Evolutionary conservation across 2,797 vertebrate species (phyloP).

Genomic region (Salmo trutta): DNA sequence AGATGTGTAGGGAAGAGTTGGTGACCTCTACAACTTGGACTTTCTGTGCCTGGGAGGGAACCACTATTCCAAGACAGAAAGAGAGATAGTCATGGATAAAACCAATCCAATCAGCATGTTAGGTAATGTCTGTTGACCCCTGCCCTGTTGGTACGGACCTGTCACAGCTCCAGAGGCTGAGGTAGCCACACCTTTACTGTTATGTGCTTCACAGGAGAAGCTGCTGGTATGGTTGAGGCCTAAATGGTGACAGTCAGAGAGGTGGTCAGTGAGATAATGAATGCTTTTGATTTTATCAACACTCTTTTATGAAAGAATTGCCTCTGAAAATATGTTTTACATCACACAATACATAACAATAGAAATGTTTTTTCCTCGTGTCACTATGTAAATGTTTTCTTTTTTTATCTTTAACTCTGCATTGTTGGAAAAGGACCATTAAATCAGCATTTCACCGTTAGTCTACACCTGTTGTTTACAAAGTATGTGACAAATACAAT

Average conservation of each 20-base stretch:
- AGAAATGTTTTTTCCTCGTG: no score
- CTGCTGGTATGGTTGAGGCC: constrained; percentile 69
- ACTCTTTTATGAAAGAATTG: no score
- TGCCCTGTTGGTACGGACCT: constrained; percentile 49
- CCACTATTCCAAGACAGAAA: constrained; percentile 48
- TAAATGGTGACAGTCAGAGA: constrained; percentile 22
- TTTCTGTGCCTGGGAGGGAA: constrained; percentile 59
- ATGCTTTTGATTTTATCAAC: no score
- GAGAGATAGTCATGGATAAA: neutral
- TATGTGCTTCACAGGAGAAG: constrained; percentile 76
- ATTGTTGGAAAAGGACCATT: no score
- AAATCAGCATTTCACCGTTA: no score
- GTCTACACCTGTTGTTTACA: no score
- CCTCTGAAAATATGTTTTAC: no score
- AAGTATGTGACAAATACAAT: no score
- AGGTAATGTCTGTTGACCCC: neutral
- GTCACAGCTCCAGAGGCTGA: constrained; percentile 67
- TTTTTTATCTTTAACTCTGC: no score
- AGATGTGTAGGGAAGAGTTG: constrained; percentile 57
- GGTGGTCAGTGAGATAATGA: neutral
- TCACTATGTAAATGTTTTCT: no score
- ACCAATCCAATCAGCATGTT: neutral
- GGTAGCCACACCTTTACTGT: constrained; percentile 70
- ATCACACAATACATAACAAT: no score
- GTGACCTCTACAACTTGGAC: constrained; percentile 47